These are phyloP conservation scores for Nothobranchius furzeri DNA, from an alignment of 2,113 vertebrate species.

Conservation along the genomic window DNA sequence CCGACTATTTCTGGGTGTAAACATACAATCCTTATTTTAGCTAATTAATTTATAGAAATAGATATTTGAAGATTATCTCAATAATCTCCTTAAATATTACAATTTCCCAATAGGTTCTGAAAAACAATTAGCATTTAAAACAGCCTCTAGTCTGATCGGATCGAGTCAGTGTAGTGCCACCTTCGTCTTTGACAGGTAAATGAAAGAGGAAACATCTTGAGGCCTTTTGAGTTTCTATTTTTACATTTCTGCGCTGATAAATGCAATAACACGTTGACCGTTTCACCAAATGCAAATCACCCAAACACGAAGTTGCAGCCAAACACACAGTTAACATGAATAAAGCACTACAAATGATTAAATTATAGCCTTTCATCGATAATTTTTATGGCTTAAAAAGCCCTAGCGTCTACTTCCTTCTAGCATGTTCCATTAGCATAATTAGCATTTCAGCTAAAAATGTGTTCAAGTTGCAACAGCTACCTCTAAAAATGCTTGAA, in stretches of 20 bases:
- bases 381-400: background rate
- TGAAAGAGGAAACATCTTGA: conserved; percentile 18
- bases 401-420: background rate
- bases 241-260: background rate
- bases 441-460: background rate
- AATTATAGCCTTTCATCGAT: background rate
- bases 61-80: too few species aligned
- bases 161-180: too few species aligned
- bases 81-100: too few species aligned
- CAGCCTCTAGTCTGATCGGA: too few species aligned
- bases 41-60: too few species aligned
- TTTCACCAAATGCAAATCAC: background rate
- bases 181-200: background rate
- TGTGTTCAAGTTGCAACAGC: too few species aligned
- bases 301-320: background rate
- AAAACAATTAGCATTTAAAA: too few species aligned
- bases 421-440: conserved; percentile 1
- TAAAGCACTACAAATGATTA: too few species aligned
- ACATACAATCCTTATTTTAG: too few species aligned
- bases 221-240: conserved; percentile 6
- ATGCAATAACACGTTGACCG: background rate
- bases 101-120: too few species aligned
- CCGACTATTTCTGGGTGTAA: too few species aligned
- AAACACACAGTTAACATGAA: too few species aligned
- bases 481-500: background rate